Percentiles rank a stretch among this genome's conserved stretches.
These are phyloP conservation scores for Dorcus parallelipipedus DNA, from an alignment of 2,888 invertebrate species.

Conservation along the genomic window DNA sequence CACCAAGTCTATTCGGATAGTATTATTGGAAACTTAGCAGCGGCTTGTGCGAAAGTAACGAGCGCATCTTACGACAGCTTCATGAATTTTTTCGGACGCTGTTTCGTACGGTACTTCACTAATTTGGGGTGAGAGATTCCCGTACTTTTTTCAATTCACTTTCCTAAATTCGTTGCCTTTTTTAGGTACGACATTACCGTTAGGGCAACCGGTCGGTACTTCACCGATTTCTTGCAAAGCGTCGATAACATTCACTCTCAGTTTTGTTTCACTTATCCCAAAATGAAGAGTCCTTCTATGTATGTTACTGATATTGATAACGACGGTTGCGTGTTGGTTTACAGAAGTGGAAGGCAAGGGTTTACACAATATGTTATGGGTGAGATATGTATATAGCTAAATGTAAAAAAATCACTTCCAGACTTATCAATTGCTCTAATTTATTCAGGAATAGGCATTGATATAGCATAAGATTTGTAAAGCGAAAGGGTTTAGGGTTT, in stretches of 20 bases:
- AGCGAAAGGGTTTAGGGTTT: no score
- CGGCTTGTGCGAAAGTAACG: constrained; percentile 63
- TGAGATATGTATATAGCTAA: constrained; percentile 37
- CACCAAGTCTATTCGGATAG: constrained; percentile 81
- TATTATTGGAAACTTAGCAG: constrained; percentile 75
- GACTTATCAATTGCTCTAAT: no score
- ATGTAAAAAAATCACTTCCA: no score
- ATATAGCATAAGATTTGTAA: no score
- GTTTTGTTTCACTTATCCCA: constrained; percentile 89
- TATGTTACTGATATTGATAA: constrained; percentile 81
- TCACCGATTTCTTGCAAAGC: constrained; percentile 86
- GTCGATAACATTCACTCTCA: constrained; percentile 91
- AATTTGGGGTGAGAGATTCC: constrained; percentile 68
- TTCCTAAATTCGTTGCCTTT: constrained; percentile 11
- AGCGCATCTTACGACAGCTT: constrained; percentile 68
- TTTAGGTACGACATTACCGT: constrained; percentile 80
- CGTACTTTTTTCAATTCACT: background rate
- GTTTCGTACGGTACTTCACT: constrained; percentile 86
- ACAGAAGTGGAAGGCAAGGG: constrained; percentile 77
- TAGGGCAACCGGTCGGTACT: constrained; percentile 82
- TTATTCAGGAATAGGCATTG: no score
- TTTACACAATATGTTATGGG: constrained; percentile 85
- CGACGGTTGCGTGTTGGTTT: constrained; percentile 80
- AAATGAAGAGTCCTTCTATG: constrained; percentile 93
- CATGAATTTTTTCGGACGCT: constrained; percentile 85